These are phyloP conservation scores for Cremastinae sp. DNA, from an alignment of 2,888 invertebrate genomes.

Conservation along the genomic window DNA sequence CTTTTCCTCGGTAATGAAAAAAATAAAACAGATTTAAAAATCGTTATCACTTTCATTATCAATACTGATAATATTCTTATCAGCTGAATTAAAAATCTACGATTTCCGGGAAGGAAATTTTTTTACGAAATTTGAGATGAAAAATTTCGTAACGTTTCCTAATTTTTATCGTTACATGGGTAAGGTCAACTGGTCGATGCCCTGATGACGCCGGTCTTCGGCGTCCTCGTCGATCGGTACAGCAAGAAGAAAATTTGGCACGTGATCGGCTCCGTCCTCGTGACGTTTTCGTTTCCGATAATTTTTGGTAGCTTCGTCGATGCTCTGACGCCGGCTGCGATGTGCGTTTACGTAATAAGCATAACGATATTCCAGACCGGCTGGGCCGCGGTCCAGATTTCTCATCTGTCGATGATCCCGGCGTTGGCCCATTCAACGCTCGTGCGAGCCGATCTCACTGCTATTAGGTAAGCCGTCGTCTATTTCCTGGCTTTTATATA, in stretches of 20 bases:
- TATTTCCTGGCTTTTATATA: neutral
- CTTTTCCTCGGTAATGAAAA: slow-evolving; percentile 73
- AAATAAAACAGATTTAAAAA: slow-evolving; percentile 3
- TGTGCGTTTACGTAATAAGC: slow-evolving; percentile 79
- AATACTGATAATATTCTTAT: neutral
- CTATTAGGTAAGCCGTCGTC: slow-evolving; percentile 84
- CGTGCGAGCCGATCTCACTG: slow-evolving; percentile 89
- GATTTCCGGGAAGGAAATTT: neutral
- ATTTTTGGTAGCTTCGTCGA: slow-evolving; percentile 76
- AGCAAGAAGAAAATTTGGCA: slow-evolving; percentile 93
- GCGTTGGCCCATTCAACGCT: slow-evolving; percentile 86
- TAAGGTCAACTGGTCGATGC: slow-evolving; percentile 78
- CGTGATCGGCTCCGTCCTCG: slow-evolving; percentile 84
- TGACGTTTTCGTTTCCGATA: slow-evolving; percentile 74
- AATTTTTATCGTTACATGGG: neutral
- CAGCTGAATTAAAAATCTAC: neutral
- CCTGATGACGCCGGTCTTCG: slow-evolving; percentile 87
- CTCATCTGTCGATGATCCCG: slow-evolving; percentile 95
- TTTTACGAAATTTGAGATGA: too few species aligned
- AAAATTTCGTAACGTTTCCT: neutral
- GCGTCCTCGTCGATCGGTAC: slow-evolving; percentile 89
- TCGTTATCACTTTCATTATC: neutral
- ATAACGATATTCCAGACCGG: slow-evolving; percentile 93
- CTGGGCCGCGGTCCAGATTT: slow-evolving; percentile 96
- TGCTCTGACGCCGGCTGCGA: slow-evolving; percentile 55